Evolutionary conservation across 2,888 invertebrate species (phyloP).

Genomic region (Pseudeuparius sepicola): DNA sequence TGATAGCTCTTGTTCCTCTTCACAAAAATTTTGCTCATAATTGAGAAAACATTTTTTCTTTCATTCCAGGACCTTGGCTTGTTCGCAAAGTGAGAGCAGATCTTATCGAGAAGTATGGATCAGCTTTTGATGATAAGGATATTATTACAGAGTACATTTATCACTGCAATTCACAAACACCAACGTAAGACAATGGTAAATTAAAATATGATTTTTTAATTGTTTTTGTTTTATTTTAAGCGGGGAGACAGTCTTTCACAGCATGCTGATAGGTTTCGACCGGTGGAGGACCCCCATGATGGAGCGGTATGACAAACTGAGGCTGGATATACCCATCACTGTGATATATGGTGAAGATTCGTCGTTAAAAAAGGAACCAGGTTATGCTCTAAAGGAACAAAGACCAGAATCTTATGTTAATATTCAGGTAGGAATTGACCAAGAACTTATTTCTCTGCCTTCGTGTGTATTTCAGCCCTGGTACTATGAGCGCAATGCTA

Average conservation of each 20-base stretch:
- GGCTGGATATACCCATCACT: conserved; percentile 69
- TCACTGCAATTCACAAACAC: conserved; percentile 89
- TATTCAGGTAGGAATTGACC: conserved; percentile 60
- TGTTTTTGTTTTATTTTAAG: conserved; percentile 40
- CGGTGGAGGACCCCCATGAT: conserved; percentile 97
- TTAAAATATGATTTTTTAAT: not conserved
- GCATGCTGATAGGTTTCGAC: conserved; percentile 78
- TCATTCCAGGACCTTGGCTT: conserved; percentile 65
- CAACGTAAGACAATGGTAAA: conserved; percentile 63
- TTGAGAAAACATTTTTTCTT: too few species aligned
- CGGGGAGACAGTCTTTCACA: conserved; percentile 86
- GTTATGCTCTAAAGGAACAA: conserved; percentile 61
- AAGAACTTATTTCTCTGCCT: too few species aligned
- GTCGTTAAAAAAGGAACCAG: conserved; percentile 85
- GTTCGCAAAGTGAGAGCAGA: conserved; percentile 83
- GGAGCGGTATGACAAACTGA: conserved; percentile 61
- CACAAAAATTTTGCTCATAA: too few species aligned
- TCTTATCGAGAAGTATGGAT: conserved; percentile 70
- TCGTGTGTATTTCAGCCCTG: too few species aligned
- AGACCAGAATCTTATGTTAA: conserved; percentile 60
- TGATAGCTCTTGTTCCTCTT: too few species aligned
- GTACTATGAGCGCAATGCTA: too few species aligned
- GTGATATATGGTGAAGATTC: conserved; percentile 86
- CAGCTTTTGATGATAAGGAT: conserved; percentile 53
- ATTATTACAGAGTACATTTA: conserved; percentile 88